Evolutionary conservation across 2,888 invertebrate genomes (phyloP).

Genomic region (Cordylochernes scorpioides): DNA sequence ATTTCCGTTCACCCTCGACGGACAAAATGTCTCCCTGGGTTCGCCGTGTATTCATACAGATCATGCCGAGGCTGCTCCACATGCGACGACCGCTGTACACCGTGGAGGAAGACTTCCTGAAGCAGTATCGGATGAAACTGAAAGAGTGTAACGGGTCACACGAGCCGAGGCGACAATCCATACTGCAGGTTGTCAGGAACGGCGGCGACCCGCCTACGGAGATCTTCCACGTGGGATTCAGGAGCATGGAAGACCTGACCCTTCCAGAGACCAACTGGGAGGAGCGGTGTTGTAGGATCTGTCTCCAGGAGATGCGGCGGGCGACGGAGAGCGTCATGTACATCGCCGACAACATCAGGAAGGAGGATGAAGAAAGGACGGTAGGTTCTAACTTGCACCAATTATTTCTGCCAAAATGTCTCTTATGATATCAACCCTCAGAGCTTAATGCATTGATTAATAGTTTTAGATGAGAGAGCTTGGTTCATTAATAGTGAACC

Average conservation of each 20-base stretch:
- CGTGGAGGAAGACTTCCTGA: not conserved
- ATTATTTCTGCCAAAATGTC: no score
- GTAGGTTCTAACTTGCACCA: no score
- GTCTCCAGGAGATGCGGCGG: slow-evolving; percentile 60
- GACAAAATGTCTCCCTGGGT: slow-evolving; percentile 78
- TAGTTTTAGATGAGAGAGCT: no score
- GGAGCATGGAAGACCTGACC: slow-evolving; percentile 2
- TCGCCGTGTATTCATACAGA: slow-evolving; percentile 57
- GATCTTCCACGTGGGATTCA: slow-evolving; percentile 9
- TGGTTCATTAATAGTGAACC: no score
- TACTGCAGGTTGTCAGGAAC: slow-evolving; percentile 3
- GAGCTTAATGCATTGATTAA: no score
- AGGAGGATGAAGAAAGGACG: slow-evolving; percentile 4
- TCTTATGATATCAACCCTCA: no score
- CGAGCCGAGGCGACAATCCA: not conserved
- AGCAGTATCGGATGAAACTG: no score
- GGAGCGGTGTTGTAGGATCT: slow-evolving; percentile 3
- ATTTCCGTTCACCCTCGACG: slow-evolving; percentile 45
- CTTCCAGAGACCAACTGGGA: not conserved
- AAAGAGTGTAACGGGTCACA: not conserved
- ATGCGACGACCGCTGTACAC: slow-evolving; percentile 64
- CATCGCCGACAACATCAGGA: slow-evolving; percentile 82
- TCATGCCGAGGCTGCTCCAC: slow-evolving; percentile 65
- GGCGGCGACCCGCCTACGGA: slow-evolving; percentile 1
- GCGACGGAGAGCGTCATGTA: slow-evolving; percentile 79